Conservation (phyloP, 2,797 vertebrate species). For the Tympanoctomys barrerae region DNA sequence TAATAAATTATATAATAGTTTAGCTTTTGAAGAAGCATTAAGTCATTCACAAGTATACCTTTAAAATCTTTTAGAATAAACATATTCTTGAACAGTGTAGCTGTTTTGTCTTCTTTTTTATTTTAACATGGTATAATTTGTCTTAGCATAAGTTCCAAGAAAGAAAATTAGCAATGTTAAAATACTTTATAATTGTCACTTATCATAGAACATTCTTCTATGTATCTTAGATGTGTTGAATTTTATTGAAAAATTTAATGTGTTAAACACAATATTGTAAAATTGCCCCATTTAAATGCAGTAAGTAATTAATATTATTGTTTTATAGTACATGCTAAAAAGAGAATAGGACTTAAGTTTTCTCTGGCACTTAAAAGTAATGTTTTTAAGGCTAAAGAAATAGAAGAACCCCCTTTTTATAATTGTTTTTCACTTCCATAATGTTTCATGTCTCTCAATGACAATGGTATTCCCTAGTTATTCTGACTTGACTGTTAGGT, state of each 20-base stretch:
- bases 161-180: slow-evolving; percentile 49
- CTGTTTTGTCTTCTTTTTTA: neutral
- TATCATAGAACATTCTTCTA: neutral
- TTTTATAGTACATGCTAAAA: neutral
- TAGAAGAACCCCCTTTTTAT: neutral
- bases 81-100: neutral
- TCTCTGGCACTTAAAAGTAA: neutral
- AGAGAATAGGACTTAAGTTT: slow-evolving; percentile 18
- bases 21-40: slow-evolving; percentile 34
- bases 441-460: slow-evolving; percentile 7
- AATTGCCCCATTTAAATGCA: neutral
- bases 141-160: slow-evolving; percentile 39
- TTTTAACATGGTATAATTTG: slow-evolving; percentile 5
- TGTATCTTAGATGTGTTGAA: neutral
- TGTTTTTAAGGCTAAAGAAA: neutral
- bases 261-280: neutral
- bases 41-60: neutral
- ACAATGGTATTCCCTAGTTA: neutral
- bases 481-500: neutral
- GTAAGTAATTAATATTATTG: neutral
- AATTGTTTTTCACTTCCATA: neutral
- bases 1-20: slow-evolving; percentile 9
- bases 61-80: slow-evolving; percentile 30
- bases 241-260: slow-evolving; percentile 37
- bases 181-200: neutral